Base-by-base conservation (phyloP, 2,797 vertebrate genomes). In the Dicrostonyx torquatus region DNA sequence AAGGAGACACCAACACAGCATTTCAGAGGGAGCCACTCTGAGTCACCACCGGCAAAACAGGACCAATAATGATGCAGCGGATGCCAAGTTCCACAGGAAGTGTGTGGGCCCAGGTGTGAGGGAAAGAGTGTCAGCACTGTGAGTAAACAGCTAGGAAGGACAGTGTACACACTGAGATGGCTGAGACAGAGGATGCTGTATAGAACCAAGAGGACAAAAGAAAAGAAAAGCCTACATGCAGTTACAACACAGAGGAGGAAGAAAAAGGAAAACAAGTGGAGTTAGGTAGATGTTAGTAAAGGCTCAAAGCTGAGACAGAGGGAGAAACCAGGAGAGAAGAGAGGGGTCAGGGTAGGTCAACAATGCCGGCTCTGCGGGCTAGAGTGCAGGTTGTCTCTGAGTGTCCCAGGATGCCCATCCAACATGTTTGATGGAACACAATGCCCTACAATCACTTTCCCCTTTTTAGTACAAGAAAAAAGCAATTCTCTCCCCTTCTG, bases 391-490 rank as follows among this genome's bases (percentile, higher is more conserved):
- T 75, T 29, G 40, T 53, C 18, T 94, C 58, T 84, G n/a, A 12
- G 3, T 80, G 89, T 96, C 75, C 75, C 20, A 40, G 75, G 83
- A 80, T 92, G 55, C 64, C 26, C 50, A 29, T 94, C 96, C 83
- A 89, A 86, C 79, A 89, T 80, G 76, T 78, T 95, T 66, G 73
- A 7, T 37, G 45, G 76, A 89, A 92, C 55, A 60, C 11, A 60
- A 48, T 89, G 89, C 84, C 87, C 88, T 83, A 94, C 73, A 97
- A 97, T 95, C 64, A 66, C 29, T 82, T 96, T 95, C 14, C 18
- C 37, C 4, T 66, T 93, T 94, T 78, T 70, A 92, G 60, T 15
- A 82, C 73, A 90, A 76, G n/a, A 83, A 87, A 93, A 82, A 80
- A 73, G 20, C 10, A 72, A 22, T 7, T 31, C 90, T 64, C 68